Base-by-base conservation (phyloP, 2,113 vertebrate species). In the Turdus rufiventris region DNA sequence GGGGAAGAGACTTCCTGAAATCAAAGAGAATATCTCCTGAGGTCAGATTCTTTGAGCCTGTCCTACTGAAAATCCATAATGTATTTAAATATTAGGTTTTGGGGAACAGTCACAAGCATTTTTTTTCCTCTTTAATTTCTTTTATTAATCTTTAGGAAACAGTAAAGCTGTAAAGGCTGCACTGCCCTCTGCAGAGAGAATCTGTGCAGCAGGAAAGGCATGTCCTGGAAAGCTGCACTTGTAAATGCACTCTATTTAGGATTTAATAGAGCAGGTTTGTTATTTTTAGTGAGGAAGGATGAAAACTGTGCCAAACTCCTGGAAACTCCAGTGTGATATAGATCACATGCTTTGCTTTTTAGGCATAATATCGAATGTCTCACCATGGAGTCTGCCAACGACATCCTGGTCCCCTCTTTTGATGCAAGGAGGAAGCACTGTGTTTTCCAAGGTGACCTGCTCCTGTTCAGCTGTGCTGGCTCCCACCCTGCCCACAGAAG, bases 401-500 rank as follows among this genome's bases (percentile, higher is more conserved):
- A 99, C 95, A 99, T 98, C 48, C 94, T 99, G 94, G 98, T 99
- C 60, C 99, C 99, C 20, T 99, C 99, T 50, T 99, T 98, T 54
- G 98, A 99, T 78, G 98, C 96, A 29, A 94, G 96, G 31, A 98
- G 94, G 60, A 98, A 97, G 86, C 99, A 99, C 97, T 99, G 99
- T 96, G 96, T 99, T 94, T 98, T 99, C 96, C 99, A 99, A 97
- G 98, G 98, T 1, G 99, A 99, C 97, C 98, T 99, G 92, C 96
- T 99, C 75, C 97, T 99, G 66, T 99, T 99, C 98, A 99, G 99
- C 98, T 99, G 99, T 38, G 99, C 99, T 0, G 99, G 99, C 7
- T 98, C 98, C 78, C 99, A 99, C 96, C 89, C 97, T 45, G 97
- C 97, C 36, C 98, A 99, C 96, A 97, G 93, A 66, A 98, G 99